These are phyloP conservation scores for Burhinus oedicnemus DNA, from an alignment of 2,113 vertebrate species.

Conservation along the genomic window DNA sequence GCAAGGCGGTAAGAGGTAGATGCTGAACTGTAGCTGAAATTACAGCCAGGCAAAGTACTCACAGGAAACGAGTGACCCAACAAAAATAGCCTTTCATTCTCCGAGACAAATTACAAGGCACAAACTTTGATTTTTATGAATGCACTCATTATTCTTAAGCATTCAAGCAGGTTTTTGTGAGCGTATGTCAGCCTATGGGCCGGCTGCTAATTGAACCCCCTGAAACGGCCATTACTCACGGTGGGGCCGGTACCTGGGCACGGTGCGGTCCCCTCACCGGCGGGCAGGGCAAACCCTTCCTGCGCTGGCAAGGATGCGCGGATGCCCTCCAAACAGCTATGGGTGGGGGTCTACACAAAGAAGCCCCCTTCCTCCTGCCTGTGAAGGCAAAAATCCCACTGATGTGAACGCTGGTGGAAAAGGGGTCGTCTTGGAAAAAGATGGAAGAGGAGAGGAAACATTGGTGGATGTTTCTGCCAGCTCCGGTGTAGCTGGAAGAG, in stretches of 20 bases:
- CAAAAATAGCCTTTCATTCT: background rate
- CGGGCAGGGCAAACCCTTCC: background rate
- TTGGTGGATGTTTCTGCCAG: background rate
- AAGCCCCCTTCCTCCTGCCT: rapidly evolving
- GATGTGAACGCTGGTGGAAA: rapidly evolving
- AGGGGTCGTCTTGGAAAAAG: background rate
- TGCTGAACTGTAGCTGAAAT: background rate
- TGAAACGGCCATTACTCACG: rapidly evolving
- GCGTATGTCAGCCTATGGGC: rapidly evolving
- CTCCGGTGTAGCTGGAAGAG: background rate
- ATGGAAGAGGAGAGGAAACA: background rate
- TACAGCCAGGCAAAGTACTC: background rate
- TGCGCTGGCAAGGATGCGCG: rapidly evolving
- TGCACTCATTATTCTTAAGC: background rate
- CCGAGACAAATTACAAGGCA: background rate
- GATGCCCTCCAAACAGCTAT: background rate
- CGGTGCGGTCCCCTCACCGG: background rate
- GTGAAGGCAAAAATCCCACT: background rate
- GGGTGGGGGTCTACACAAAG: background rate
- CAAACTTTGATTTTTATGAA: background rate
- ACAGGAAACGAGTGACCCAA: background rate
- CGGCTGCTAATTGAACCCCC: background rate
- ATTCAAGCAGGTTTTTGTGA: background rate
- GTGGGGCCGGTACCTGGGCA: background rate
- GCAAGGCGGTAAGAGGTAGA: rapidly evolving